Evolutionary conservation across 1,140 invertebrate species (phyloP).

Genomic region (Helicorthomorpha holstii): DNA sequence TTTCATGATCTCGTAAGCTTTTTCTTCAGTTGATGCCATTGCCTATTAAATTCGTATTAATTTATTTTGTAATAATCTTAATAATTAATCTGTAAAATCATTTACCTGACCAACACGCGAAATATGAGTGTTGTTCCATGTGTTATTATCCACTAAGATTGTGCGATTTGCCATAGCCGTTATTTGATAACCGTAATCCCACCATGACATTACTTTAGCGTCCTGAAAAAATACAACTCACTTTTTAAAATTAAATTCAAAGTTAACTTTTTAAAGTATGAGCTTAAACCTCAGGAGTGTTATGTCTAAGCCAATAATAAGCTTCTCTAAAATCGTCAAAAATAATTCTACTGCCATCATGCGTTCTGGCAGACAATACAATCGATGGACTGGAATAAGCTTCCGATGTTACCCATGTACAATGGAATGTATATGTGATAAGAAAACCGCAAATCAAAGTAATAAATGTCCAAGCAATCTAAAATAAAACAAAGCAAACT

Average conservation of each 20-base stretch:
- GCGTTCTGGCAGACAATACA: constrained; percentile 81
- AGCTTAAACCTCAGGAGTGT: constrained; percentile 49
- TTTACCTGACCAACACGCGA: constrained; percentile 70
- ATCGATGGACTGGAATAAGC: constrained; percentile 96
- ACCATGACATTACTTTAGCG: constrained; percentile 97
- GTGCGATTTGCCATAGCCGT: constrained; percentile 97
- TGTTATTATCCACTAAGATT: constrained; percentile 97
- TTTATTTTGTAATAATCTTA: background rate
- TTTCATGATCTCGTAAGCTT: constrained; percentile 92
- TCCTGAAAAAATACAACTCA: constrained; percentile 36
- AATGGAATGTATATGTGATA: constrained; percentile 85
- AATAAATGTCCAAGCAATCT: constrained; percentile 74
- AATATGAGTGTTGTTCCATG: constrained; percentile 99
- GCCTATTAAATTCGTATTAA: constrained; percentile 31
- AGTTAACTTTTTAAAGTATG: background rate
- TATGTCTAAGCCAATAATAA: constrained; percentile 95
- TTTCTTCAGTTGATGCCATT: constrained; percentile 90
- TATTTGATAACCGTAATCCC: constrained; percentile 99
- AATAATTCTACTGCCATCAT: constrained; percentile 86
- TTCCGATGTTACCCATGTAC: constrained; percentile 98
- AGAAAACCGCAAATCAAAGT: constrained; percentile 66
- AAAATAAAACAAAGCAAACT: constrained; percentile 11
- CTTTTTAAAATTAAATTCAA: background rate
- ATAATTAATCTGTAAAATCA: constrained; percentile 8
- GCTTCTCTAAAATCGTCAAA: constrained; percentile 97